These are phyloP conservation scores for Platycheirus albimanus DNA, from an alignment of 2,888 invertebrate genomes.

Conservation along the genomic window DNA sequence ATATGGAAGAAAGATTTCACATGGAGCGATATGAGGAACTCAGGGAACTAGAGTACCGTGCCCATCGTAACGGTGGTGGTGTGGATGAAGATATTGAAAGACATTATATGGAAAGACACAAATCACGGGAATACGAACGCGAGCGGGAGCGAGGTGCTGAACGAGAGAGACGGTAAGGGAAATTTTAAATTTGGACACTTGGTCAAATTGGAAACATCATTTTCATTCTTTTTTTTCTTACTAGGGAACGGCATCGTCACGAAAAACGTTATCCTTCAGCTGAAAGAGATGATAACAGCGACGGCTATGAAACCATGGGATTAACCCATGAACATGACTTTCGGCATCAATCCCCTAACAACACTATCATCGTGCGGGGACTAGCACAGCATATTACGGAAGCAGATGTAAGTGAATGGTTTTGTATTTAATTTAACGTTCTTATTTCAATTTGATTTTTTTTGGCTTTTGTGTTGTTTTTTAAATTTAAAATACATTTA, in stretches of 20 bases:
- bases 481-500: no score
- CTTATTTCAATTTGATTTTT: no score
- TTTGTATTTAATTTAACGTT: no score
- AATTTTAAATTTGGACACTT: neutral
- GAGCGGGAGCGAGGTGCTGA: constrained; percentile 64
- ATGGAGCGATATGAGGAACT: constrained; percentile 75
- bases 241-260: constrained; percentile 67
- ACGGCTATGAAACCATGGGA: constrained; percentile 80
- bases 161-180: constrained; percentile 75
- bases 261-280: constrained; percentile 77
- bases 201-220: no score
- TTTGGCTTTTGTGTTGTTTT: no score
- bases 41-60: constrained; percentile 63
- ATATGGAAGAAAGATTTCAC: constrained; percentile 74
- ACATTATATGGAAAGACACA: constrained; percentile 76
- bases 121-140: constrained; percentile 75
- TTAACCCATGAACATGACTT: constrained; percentile 83
- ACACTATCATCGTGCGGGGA: constrained; percentile 90
- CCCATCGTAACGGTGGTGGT: constrained; percentile 75
- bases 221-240: neutral
- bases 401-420: constrained; percentile 86
- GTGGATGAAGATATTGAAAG: constrained; percentile 73
- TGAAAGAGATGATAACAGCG: constrained; percentile 78
- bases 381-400: constrained; percentile 90
- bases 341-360: constrained; percentile 85